Percentiles rank a stretch among this genome's conserved stretches.
phyloP scores from a whole-genome alignment of 2,888 invertebrate genomes.

The Elysia crispata region DNA sequence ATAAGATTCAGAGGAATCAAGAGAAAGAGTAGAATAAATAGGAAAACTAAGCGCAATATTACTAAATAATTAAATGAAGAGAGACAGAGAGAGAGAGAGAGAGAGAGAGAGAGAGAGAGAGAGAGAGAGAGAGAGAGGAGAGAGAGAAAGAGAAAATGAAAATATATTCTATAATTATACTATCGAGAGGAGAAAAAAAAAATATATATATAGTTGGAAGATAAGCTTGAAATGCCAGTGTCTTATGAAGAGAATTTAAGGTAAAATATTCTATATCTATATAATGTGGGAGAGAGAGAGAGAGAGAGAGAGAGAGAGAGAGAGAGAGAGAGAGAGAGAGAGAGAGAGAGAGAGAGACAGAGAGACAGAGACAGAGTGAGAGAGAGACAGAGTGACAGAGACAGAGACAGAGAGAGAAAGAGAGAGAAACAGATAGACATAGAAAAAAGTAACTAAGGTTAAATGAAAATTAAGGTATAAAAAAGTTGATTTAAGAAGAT shows the following conservation, averaged over 20 bases:
- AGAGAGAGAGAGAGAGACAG: no score
- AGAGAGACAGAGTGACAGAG: neutral
- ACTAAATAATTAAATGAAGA: no score
- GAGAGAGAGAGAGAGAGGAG: neutral
- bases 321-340: slow-evolving; percentile 12
- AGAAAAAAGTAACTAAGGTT: no score
- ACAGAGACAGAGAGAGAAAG: slow-evolving; percentile 16
- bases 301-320: neutral
- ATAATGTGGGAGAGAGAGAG: neutral
- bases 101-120: neutral
- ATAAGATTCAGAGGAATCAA: neutral
- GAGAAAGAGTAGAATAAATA: no score
- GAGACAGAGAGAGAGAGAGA: neutral
- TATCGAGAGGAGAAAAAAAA: neutral
- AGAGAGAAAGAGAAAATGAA: neutral
- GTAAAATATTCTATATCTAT: neutral
- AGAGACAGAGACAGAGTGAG: neutral
- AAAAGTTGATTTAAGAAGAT: no score
- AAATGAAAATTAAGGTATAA: no score
- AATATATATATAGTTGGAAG: no score
- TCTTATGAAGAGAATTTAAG: neutral
- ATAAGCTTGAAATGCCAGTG: no score
- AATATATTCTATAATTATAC: neutral
- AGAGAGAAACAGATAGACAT: neutral
- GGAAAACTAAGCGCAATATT: no score